Evolutionary conservation across 2,797 vertebrate species (phyloP).

Genomic region (Darevskia nairensis): DNA sequence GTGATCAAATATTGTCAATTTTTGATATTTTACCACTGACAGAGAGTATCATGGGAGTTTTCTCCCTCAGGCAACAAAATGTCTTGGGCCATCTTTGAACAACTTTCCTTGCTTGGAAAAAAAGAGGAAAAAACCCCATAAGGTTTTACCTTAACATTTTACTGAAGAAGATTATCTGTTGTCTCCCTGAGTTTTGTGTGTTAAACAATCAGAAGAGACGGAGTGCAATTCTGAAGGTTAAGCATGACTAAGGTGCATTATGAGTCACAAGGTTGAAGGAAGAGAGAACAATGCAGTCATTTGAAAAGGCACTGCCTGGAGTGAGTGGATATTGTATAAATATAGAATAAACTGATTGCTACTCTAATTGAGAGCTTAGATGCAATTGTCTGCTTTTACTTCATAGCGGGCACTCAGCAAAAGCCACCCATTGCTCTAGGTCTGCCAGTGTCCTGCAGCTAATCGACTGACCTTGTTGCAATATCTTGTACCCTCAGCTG

Average conservation of each 20-base stretch:
- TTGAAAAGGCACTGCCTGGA: constrained; percentile 52
- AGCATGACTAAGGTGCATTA: constrained; percentile 63
- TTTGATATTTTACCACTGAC: not conserved
- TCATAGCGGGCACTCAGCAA: constrained; percentile 11
- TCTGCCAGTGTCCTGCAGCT: constrained; percentile 13
- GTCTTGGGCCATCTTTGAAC: not conserved
- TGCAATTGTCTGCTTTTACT: constrained; percentile 16
- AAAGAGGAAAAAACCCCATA: not conserved
- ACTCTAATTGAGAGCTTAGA: not conserved
- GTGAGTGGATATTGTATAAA: constrained; percentile 53
- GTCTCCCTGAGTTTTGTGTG: constrained; percentile 24
- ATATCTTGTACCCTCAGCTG: not conserved
- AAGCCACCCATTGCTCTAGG: not conserved
- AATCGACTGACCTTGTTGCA: not conserved
- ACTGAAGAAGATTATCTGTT: constrained; percentile 4
- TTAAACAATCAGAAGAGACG: constrained; percentile 61
- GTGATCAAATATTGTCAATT: too few species aligned
- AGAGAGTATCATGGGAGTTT: not conserved
- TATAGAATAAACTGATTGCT: constrained; percentile 29
- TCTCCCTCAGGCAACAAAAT: not conserved
- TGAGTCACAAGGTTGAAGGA: constrained; percentile 66
- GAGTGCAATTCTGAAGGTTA: constrained; percentile 60
- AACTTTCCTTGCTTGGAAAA: not conserved
- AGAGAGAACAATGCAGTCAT: constrained; percentile 59
- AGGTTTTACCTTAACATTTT: constrained; percentile 12